Evolutionary conservation across 2,797 vertebrate genomes (phyloP).

Genomic region (Furcifer pardalis): DNA sequence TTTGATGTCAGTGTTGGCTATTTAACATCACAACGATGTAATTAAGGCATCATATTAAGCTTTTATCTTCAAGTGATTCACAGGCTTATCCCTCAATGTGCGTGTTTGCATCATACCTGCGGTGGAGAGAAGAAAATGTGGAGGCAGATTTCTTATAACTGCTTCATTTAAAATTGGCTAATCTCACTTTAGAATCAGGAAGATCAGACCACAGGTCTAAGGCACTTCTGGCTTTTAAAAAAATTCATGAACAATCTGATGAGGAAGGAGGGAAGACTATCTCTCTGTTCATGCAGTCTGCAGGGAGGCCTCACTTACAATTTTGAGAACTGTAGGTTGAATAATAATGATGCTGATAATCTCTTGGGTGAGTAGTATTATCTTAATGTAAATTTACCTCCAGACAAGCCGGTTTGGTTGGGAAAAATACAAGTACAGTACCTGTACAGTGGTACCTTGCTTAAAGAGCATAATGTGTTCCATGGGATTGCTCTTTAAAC

Average conservation of each 20-base stretch:
- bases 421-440: not conserved
- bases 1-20: not conserved
- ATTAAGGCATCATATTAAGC: not conserved
- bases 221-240: not conserved
- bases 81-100: not conserved
- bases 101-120: not conserved
- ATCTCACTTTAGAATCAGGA: not conserved
- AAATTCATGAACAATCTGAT: not conserved
- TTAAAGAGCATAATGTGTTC: too few relatives aligned
- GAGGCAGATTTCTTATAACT: not conserved
- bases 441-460: too few relatives aligned
- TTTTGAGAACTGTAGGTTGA: not conserved
- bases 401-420: not conserved
- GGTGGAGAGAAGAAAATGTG: not conserved
- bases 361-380: accelerated
- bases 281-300: not conserved
- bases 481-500: too few relatives aligned
- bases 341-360: not conserved
- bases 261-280: not conserved
- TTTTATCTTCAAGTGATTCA: not conserved
- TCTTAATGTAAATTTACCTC: not conserved
- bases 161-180: not conserved
- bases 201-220: not conserved
- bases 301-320: not conserved
- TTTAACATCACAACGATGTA: not conserved